phyloP scores from a whole-genome alignment of 2,888 invertebrate species.

The Crossocerus cetratus region DNA sequence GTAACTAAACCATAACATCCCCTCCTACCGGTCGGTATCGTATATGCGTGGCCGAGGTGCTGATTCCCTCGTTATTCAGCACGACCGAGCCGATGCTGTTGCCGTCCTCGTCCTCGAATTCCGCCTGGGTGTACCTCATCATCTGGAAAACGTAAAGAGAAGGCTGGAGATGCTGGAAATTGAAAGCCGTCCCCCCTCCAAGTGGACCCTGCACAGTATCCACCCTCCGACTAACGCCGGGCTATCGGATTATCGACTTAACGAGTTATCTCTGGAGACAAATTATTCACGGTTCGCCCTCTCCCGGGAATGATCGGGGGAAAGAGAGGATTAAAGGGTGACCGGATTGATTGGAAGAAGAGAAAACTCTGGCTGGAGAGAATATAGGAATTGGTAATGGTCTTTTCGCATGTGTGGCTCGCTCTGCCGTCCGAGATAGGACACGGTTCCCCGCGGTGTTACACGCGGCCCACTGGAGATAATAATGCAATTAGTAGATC shows the following conservation, averaged over 20 bases:
- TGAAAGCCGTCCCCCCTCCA: too few species aligned
- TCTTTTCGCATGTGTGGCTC: too few species aligned
- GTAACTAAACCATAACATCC: too few species aligned
- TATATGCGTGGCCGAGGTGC: conserved; percentile 88
- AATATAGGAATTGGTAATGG: not conserved
- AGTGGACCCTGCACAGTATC: too few species aligned
- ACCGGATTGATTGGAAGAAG: not conserved
- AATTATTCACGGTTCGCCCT: not conserved
- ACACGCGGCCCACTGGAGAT: conserved; percentile 6
- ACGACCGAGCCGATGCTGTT: conserved; percentile 91
- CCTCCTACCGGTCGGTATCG: conserved; percentile 86
- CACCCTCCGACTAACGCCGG: too few species aligned
- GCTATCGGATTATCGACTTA: not conserved
- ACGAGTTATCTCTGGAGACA: not conserved
- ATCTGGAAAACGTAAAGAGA: conserved; percentile 79
- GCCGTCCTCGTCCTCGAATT: conserved; percentile 90
- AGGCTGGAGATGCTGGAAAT: too few species aligned
- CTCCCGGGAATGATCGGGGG: not conserved
- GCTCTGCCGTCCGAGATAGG: not conserved
- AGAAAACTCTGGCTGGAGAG: not conserved
- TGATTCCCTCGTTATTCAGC: conserved; percentile 86
- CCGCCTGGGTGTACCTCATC: conserved; percentile 92
- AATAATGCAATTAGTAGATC: conserved; percentile 36
- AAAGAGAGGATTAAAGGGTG: not conserved
- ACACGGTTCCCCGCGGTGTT: not conserved